A percentile compares a stretch with the other conserved stretches of the same genome.
These are phyloP conservation scores for Adelosebastes latens DNA, from an alignment of 2,797 vertebrate genomes.

Conservation along the genomic window DNA sequence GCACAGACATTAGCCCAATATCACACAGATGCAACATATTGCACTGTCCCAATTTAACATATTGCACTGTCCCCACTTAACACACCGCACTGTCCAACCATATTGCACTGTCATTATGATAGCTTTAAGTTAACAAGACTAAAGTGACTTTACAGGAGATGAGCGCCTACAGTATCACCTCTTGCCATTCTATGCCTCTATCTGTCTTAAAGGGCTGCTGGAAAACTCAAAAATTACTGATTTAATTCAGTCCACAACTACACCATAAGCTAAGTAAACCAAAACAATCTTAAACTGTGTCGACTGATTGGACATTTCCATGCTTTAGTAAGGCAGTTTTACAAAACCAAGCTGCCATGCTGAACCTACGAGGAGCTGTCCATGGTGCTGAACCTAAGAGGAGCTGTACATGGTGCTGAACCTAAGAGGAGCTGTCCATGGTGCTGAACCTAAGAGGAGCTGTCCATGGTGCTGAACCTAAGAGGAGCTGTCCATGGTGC, in stretches of 20 bases:
- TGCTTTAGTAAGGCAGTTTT: background rate
- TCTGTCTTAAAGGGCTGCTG: background rate
- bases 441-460: slow-evolving; percentile 5
- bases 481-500: no score
- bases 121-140: background rate
- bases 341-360: background rate
- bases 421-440: fast-evolving
- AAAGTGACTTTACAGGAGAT: background rate
- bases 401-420: slow-evolving; percentile 11
- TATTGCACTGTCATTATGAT: no score
- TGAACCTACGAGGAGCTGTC: background rate
- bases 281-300: background rate
- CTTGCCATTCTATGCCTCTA: background rate
- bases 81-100: no score
- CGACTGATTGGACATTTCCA: background rate
- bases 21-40: no score
- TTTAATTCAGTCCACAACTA: background rate
- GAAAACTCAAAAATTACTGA: background rate
- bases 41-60: no score
- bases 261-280: fast-evolving
- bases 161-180: background rate
- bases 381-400: background rate
- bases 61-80: no score
- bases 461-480: no score
- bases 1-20: no score